phyloP scores from a whole-genome alignment of 35 echinoderm and acorn worm genomes.

The Eucidaris tribuloides region DNA sequence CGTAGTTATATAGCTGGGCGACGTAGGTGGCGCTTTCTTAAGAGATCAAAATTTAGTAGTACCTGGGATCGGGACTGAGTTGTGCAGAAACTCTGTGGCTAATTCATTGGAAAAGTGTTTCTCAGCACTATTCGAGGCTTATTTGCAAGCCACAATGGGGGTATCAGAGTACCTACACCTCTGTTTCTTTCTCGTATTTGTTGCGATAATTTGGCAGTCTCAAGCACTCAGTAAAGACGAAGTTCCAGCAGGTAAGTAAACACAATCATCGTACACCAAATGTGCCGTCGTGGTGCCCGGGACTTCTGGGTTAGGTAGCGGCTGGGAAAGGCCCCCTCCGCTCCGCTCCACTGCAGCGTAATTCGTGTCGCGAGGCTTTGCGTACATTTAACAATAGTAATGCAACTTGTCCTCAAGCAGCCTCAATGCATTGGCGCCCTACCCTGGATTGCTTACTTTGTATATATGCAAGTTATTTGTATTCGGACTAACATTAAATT shows the following conservation, averaged over 20 bases:
- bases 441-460: too few relatives aligned
- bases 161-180: too few relatives aligned
- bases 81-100: too few relatives aligned
- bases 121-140: too few relatives aligned
- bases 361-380: neutral
- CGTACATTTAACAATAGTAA: neutral
- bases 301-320: neutral
- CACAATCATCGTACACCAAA: neutral
- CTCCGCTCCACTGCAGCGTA: neutral
- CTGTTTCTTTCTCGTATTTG: neutral
- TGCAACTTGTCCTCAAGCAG: neutral
- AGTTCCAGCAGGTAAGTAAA: conserved; percentile 19
- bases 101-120: too few relatives aligned
- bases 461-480: too few relatives aligned
- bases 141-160: too few relatives aligned
- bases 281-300: neutral
- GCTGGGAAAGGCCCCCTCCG: neutral
- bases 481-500: too few relatives aligned
- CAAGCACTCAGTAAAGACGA: conserved; percentile 22
- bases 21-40: too few relatives aligned
- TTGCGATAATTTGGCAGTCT: neutral
- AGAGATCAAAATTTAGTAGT: too few relatives aligned
- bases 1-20: too few relatives aligned
- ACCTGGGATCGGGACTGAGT: too few relatives aligned
- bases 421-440: neutral